These are phyloP conservation scores for Hucho hucho DNA, from an alignment of 2,113 vertebrate species.

Conservation along the genomic window DNA sequence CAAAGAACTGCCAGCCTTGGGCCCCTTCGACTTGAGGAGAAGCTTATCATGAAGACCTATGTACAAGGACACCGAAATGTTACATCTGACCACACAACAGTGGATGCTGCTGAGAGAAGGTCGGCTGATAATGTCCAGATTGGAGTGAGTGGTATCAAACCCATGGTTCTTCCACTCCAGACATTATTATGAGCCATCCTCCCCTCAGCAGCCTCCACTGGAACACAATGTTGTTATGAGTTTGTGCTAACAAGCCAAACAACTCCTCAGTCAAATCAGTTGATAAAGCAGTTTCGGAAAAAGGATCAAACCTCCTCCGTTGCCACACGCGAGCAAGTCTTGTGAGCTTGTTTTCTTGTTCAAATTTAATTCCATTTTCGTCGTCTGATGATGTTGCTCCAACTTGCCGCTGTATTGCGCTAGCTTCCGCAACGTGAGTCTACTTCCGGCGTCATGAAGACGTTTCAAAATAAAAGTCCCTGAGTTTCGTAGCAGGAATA, in stretches of 20 bases:
- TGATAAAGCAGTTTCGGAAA: not conserved
- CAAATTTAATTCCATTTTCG: slow-evolving; percentile 51
- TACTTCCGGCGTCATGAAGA: no score
- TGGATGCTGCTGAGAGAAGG: not conserved
- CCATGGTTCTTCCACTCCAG: no score
- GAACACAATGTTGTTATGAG: no score
- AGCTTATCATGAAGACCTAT: slow-evolving; percentile 83
- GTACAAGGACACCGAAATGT: slow-evolving; percentile 20
- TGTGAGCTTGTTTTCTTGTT: slow-evolving; percentile 53
- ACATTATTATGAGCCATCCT: no score
- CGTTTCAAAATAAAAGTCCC: no score
- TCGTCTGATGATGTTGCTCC: not conserved
- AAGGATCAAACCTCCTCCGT: slow-evolving; percentile 57
- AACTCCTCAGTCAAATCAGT: not conserved
- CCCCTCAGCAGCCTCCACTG: not conserved
- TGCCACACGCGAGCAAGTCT: slow-evolving; percentile 70
- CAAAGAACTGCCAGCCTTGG: slow-evolving; percentile 58
- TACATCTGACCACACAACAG: not conserved
- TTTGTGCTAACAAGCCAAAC: not conserved
- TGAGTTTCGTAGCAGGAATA: no score
- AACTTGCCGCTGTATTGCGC: slow-evolving; percentile 2
- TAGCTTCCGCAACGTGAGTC: not conserved
- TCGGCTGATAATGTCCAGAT: no score
- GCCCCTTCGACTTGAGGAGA: slow-evolving; percentile 69
- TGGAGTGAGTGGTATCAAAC: no score